phyloP scores from a whole-genome alignment of 1,140 invertebrate genomes.

The Chlorops oryzae region DNA sequence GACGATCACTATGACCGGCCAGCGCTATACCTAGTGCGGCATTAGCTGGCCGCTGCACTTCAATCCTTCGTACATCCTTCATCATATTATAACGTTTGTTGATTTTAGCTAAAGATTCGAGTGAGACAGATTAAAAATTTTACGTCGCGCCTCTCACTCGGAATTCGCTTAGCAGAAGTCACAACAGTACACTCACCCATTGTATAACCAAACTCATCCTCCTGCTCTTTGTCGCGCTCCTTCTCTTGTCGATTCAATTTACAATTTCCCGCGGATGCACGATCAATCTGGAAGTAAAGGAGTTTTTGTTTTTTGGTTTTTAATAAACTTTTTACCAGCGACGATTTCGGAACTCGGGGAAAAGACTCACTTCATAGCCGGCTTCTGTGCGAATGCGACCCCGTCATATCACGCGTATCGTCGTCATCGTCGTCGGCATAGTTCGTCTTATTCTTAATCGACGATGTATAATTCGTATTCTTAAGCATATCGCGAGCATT shows the following conservation, averaged over 20 bases:
- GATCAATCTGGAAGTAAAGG: slow-evolving; percentile 65
- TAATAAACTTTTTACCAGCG: not conserved
- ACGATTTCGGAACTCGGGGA: not conserved
- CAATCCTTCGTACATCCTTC: slow-evolving; percentile 64
- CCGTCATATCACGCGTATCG: slow-evolving; percentile 68
- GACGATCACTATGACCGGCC: slow-evolving; percentile 89
- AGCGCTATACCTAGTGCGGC: slow-evolving; percentile 81
- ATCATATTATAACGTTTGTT: slow-evolving; percentile 83
- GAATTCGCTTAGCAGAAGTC: not conserved
- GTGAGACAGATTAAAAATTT: too few relatives aligned
- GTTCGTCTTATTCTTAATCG: slow-evolving; percentile 42
- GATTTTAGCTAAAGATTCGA: slow-evolving; percentile 75
- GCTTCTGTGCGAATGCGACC: slow-evolving; percentile 68
- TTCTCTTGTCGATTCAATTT: slow-evolving; percentile 71
- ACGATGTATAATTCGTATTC: slow-evolving; percentile 28
- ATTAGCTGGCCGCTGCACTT: slow-evolving; percentile 59
- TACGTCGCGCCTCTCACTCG: too few relatives aligned
- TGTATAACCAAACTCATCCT: slow-evolving; percentile 90
- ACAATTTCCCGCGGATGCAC: slow-evolving; percentile 79
- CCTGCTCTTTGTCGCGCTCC: slow-evolving; percentile 70
- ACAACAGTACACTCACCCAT: slow-evolving; percentile 62
- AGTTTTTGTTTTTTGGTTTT: not conserved
- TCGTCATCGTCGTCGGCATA: slow-evolving; percentile 57
- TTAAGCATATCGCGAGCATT: slow-evolving; percentile 5
- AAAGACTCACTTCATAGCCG: slow-evolving; percentile 63